Percentiles rank a stretch among this genome's conserved stretches.
Conservation (phyloP, 2,113 vertebrate genomes). For the Neotragus moschatus region DNA sequence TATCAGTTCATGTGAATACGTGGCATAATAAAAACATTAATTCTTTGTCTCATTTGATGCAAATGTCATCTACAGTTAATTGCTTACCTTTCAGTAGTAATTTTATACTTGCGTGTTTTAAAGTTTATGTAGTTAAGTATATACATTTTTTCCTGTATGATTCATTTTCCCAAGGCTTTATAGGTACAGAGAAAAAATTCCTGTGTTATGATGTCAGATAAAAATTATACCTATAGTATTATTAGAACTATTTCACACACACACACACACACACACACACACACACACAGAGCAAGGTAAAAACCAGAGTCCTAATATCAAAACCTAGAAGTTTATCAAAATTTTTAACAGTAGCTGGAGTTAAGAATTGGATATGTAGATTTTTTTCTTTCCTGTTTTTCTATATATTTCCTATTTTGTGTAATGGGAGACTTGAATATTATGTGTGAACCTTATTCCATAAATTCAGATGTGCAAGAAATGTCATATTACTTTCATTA, state of each 20-base stretch:
- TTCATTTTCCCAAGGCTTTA: neutral
- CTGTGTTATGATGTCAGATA: neutral
- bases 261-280: neutral
- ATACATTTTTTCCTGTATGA: neutral
- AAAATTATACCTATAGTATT: neutral
- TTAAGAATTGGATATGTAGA: neutral
- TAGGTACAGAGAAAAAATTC: neutral
- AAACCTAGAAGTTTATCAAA: neutral
- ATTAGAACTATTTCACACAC: neutral
- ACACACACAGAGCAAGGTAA: neutral
- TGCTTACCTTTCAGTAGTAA: neutral
- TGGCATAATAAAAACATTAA: neutral
- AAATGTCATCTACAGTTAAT: neutral
- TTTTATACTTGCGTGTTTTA: neutral
- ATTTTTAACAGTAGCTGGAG: neutral
- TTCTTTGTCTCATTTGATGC: neutral
- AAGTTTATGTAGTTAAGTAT: neutral
- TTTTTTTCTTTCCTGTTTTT: neutral
- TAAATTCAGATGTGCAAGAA: neutral
- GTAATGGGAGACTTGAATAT: neutral
- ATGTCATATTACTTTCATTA: neutral
- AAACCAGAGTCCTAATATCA: neutral
- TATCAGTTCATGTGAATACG: neutral
- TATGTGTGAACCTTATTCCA: neutral
- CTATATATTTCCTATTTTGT: neutral